Conservation (phyloP, 2,888 invertebrate species). For the Sturmia bella region DNA sequence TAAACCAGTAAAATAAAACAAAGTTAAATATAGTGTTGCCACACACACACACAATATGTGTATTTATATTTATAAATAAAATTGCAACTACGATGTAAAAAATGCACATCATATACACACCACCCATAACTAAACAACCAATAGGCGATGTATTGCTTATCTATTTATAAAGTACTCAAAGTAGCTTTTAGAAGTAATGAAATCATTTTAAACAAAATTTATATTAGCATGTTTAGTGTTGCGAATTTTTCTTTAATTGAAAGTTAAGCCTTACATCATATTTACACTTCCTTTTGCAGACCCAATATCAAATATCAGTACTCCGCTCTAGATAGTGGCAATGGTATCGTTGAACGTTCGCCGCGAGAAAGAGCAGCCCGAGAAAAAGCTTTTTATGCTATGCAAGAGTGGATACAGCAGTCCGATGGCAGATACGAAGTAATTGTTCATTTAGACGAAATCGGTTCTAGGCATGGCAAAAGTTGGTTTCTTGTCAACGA, state of each 20-base stretch:
- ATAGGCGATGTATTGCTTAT: conserved; percentile 7
- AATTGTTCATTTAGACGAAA: conserved; percentile 89
- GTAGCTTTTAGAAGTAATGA: not conserved
- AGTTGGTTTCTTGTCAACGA: conserved; percentile 96
- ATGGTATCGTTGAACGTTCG: conserved; percentile 84
- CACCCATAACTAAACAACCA: conserved; percentile 28
- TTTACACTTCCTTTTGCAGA: conserved; percentile 72
- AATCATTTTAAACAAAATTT: conserved; percentile 4
- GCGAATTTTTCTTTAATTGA: not conserved
- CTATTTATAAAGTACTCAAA: conserved; percentile 3
- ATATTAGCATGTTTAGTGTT: conserved; percentile 14
- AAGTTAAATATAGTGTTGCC: too few relatives aligned
- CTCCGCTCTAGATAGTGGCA: conserved; percentile 85
- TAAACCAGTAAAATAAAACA: too few relatives aligned
- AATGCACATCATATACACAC: not conserved
- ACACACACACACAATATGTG: too few relatives aligned
- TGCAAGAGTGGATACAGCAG: conserved; percentile 83
- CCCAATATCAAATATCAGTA: conserved; percentile 84
- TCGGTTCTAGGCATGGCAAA: conserved; percentile 92
- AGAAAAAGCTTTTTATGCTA: conserved; percentile 86
- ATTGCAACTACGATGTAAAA: conserved; percentile 15
- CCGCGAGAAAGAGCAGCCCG: conserved; percentile 86
- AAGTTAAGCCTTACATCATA: conserved; percentile 8
- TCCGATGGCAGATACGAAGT: conserved; percentile 89
- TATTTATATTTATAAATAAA: too few relatives aligned